Evolutionary conservation across 2,888 invertebrate genomes (phyloP).

Genomic region (Serrognathus titanus): DNA sequence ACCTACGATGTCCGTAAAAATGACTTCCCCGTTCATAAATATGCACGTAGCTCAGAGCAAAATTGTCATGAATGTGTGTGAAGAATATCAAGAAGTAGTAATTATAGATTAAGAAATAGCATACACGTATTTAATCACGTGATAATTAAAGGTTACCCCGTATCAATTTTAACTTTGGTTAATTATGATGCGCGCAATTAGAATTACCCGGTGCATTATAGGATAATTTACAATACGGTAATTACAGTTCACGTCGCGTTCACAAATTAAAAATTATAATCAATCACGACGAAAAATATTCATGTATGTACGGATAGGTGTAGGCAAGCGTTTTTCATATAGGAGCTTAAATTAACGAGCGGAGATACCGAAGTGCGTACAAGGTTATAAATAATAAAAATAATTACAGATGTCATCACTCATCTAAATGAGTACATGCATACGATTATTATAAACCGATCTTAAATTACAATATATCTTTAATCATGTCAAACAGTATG

Average conservation of each 20-base stretch:
- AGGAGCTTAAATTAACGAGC: slow-evolving; percentile 1
- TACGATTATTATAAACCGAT: slow-evolving; percentile 28
- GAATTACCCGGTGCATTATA: slow-evolving; percentile 5
- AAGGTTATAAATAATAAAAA: slow-evolving; percentile 22
- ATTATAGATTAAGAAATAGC: slow-evolving; percentile 5
- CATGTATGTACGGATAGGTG: background rate
- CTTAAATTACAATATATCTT: slow-evolving; percentile 33
- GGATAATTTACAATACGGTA: slow-evolving; percentile 13
- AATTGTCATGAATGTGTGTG: background rate
- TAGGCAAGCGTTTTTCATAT: background rate
- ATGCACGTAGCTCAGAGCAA: background rate
- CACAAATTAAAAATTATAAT: slow-evolving; percentile 15
- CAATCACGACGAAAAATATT: slow-evolving; percentile 9
- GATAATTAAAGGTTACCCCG: slow-evolving; percentile 4
- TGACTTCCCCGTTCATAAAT: background rate
- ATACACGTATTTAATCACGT: slow-evolving; percentile 1
- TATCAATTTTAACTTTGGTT: slow-evolving; percentile 13
- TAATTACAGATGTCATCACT: slow-evolving; percentile 30
- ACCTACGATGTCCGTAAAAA: no score
- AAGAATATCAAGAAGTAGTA: slow-evolving; percentile 1
- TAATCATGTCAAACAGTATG: slow-evolving; percentile 31
- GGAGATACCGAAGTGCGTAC: background rate
- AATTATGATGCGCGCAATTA: slow-evolving; percentile 13
- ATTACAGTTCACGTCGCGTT: slow-evolving; percentile 7
- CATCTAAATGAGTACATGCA: slow-evolving; percentile 28